phyloP scores from a whole-genome alignment of 1,140 invertebrate species.

The Lucilia sericata region DNA sequence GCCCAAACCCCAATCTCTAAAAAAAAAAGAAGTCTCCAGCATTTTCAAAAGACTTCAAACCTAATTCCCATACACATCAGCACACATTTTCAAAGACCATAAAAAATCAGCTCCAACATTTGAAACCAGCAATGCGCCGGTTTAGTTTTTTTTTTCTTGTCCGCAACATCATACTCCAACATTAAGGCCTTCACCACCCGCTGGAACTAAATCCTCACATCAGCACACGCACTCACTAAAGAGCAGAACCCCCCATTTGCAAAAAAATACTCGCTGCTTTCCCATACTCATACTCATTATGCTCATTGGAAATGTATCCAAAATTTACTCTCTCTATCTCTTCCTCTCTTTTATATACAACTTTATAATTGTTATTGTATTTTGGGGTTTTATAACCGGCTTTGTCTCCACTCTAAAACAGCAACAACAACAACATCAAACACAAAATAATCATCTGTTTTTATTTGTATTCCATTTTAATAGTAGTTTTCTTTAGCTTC shows the following conservation, averaged over 20 bases:
- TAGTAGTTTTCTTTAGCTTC: neutral
- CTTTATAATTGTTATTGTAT: neutral
- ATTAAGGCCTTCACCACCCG: neutral
- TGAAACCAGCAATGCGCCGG: neutral
- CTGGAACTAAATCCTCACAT: neutral
- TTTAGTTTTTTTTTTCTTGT: neutral
- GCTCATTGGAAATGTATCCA: neutral
- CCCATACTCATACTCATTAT: neutral
- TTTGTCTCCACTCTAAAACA: neutral
- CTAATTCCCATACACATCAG: neutral
- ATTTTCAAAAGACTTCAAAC: neutral
- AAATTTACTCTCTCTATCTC: neutral
- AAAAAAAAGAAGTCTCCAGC: neutral
- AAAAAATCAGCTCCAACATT: neutral
- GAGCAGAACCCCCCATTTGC: neutral
- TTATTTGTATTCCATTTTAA: neutral
- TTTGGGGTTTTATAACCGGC: neutral
- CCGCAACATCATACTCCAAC: neutral
- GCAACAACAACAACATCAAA: neutral
- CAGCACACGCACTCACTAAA: neutral
- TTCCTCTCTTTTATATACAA: neutral
- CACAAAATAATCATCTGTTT: neutral
- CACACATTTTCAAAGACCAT: neutral
- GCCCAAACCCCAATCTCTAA: neutral
- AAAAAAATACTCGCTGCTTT: neutral